A percentile compares a stretch with the other conserved stretches of the same genome.
phyloP scores from a whole-genome alignment of 1,140 invertebrate species.

The Scaptomyza graminum region DNA sequence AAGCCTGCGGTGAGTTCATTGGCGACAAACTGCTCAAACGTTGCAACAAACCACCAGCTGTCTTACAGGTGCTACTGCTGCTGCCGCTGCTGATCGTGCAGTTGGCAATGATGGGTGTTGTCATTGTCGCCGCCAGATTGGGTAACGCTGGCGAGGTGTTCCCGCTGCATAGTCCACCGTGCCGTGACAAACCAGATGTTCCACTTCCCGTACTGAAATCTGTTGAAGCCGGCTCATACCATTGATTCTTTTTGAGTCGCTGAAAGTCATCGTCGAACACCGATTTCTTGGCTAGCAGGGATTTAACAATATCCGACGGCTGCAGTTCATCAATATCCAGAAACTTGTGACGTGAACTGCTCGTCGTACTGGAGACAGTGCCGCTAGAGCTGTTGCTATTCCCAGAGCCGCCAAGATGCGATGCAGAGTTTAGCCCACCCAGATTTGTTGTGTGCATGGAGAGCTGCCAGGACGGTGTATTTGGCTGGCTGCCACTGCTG shows the following conservation, averaged over 20 bases:
- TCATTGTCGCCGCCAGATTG: conserved; percentile 78
- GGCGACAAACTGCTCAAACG: conserved; percentile 77
- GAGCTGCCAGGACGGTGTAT: conserved; percentile 69
- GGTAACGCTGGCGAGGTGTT: conserved; percentile 79
- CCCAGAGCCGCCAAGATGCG: conserved; percentile 58
- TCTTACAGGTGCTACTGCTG: conserved; percentile 39
- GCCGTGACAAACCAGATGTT: conserved; percentile 27
- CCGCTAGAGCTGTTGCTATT: conserved; percentile 74
- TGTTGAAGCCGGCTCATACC: conserved; percentile 88
- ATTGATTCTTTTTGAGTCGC: conserved; percentile 94
- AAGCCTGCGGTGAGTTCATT: conserved; percentile 83
- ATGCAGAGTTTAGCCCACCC: conserved; percentile 36
- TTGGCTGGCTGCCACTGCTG: conserved; percentile 33
- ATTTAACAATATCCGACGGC: conserved; percentile 97
- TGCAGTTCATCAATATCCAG: conserved; percentile 91
- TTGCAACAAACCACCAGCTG: conserved; percentile 64
- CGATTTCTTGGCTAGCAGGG: conserved; percentile 94
- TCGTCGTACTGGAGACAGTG: conserved; percentile 84
- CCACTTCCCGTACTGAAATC: conserved; percentile 54
- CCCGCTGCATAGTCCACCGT: conserved; percentile 52
- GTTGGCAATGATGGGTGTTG: conserved; percentile 68
- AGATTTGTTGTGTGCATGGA: conserved; percentile 65
- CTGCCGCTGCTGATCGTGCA: conserved; percentile 29
- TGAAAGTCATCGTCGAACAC: conserved; percentile 98
- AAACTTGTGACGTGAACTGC: conserved; percentile 86